Base-by-base conservation (phyloP, 2,888 invertebrate genomes). In the Lochmaea capreae region DNA sequence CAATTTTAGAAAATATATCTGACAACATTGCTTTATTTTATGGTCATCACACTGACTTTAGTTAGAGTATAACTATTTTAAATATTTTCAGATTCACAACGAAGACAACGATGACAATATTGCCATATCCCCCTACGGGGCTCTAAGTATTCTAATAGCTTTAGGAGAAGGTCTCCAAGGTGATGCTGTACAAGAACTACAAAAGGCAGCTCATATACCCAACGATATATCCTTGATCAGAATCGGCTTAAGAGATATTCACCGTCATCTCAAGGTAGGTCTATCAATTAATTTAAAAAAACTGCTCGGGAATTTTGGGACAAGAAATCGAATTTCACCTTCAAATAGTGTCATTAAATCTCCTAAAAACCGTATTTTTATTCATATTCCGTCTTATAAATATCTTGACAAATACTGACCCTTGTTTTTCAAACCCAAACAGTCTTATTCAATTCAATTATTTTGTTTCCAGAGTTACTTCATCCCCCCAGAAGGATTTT, bases 41-140 rank as follows among this genome's bases (percentile, higher is more conserved):
- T n/a, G n/a, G n/a, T n/a, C n/a, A n/a, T n/a, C n/a, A n/a, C n/a
- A n/a, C n/a, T n/a, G n/a, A n/a, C n/a, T n/a, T n/a, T n/a, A n/a
- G n/a, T n/a, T n/a, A n/a, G n/a, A n/a, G n/a, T n/a, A n/a, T n/a
- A n/a, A n/a, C 63, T 42, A 62, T 11, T 61, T 57, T 67, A 12
- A 43, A 43, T 46, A 46, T 72, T 78, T 82, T 0, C 89, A 92
- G 81, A 91, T 92, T 85, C 93, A 93, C 82, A 92, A 93, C 82
- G 91, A 92, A 86, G 89, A 92, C 81, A 93, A 93, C 86, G 91
- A 92, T 65, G 93, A 93, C 84, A 96, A 95, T 86, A 93, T 95
- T 70, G 95, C 95, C 5, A 93, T 95, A 84, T 95, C 95, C 0
- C 95, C 95, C 11, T 94, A 95, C 78, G 95, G 95, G 3, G 88